Conservation (phyloP, 2,888 invertebrate species). For the Nomada ruficornis region DNA sequence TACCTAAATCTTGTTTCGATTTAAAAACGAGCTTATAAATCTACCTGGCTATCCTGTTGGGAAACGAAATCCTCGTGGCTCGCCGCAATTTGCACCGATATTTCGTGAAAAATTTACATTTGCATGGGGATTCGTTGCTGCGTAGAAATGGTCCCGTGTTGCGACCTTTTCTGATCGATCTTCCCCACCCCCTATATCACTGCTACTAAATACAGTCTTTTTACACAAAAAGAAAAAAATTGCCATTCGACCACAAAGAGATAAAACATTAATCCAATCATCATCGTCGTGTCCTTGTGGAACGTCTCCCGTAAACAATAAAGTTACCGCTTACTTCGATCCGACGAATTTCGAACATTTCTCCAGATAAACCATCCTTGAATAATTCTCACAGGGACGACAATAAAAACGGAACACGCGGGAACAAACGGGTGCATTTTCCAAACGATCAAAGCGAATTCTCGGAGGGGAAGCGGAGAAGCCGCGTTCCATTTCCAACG, state of each 20-base stretch:
- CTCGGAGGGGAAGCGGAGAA: background rate
- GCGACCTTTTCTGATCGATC: background rate
- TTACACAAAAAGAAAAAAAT: background rate
- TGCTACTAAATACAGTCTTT: constrained; percentile 13
- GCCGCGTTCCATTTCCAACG: background rate
- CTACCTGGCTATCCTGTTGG: constrained; percentile 27
- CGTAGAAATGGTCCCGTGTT: background rate
- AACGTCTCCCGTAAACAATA: background rate
- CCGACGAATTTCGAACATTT: background rate
- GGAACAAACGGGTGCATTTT: background rate
- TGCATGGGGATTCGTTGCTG: constrained; percentile 17
- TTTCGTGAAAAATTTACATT: constrained; percentile 55
- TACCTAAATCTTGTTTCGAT: constrained; percentile 50
- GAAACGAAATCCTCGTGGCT: constrained; percentile 33
- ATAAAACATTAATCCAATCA: background rate
- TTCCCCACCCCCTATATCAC: background rate
- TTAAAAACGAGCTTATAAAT: constrained; percentile 54
- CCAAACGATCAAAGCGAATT: background rate
- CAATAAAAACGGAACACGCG: background rate
- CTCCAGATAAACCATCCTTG: background rate
- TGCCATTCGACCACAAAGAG: too few species aligned
- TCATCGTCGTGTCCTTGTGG: background rate
- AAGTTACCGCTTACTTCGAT: too few species aligned
- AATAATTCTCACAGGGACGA: background rate
- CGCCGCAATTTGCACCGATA: constrained; percentile 45